These are phyloP conservation scores for Galaxea fascicularis DNA, from an alignment of 92 coral and sea anemone species.

Conservation along the genomic window DNA sequence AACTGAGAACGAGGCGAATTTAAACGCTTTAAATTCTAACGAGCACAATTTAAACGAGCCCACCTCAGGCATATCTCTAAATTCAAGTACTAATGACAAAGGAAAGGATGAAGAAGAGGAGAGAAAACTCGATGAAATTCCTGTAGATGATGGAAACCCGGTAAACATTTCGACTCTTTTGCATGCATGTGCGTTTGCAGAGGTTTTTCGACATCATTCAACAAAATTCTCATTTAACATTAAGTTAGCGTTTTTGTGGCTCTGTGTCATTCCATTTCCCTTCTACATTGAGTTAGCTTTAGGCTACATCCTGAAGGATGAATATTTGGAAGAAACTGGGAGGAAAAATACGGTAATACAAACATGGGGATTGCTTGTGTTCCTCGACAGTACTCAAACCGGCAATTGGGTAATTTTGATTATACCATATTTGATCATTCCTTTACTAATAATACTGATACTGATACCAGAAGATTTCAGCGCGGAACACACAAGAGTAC, in stretches of 20 bases:
- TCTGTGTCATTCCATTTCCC: background rate
- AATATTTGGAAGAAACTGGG: background rate
- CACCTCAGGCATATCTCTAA: too few species aligned
- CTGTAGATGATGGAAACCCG: conserved; percentile 19
- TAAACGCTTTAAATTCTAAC: too few species aligned
- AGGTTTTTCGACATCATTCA: too few species aligned
- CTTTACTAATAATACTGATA: background rate
- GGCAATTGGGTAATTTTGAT: background rate
- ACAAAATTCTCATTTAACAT: background rate
- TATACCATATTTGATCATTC: background rate
- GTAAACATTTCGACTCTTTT: background rate
- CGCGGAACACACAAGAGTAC: too few species aligned
- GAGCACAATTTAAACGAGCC: too few species aligned
- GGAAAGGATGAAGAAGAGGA: background rate
- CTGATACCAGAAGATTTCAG: too few species aligned
- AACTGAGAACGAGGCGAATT: too few species aligned
- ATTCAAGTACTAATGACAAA: background rate
- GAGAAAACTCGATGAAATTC: conserved; percentile 3
- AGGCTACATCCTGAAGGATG: background rate
- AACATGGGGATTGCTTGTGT: background rate
- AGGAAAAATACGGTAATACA: too few species aligned
- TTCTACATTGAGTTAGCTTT: background rate
- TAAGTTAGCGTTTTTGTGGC: background rate
- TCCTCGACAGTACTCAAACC: too few species aligned
- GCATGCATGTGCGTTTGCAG: background rate